Evolutionary conservation across 2,113 vertebrate genomes (phyloP).

Genomic region (Noturus placidus): DNA sequence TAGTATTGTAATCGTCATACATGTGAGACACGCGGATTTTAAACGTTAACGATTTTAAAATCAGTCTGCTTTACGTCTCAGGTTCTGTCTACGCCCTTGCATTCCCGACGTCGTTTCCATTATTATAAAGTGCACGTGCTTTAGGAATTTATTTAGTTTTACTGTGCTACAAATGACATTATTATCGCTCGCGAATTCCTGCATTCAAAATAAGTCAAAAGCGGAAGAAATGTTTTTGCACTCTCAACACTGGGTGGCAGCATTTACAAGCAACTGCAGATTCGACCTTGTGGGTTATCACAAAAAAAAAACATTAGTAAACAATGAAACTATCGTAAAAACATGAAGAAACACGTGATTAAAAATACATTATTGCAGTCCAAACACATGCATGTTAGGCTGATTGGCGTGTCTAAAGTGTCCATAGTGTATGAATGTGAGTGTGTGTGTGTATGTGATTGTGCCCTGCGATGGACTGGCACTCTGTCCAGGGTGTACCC

Average conservation of each 20-base stretch:
- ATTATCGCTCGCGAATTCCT: neutral
- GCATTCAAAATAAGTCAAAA: constrained; percentile 18
- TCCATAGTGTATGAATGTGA: too few relatives aligned
- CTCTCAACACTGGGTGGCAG: constrained; percentile 30
- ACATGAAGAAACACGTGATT: neutral
- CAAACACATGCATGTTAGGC: too few relatives aligned
- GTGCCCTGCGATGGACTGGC: too few relatives aligned
- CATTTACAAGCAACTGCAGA: neutral
- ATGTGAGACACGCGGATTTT: neutral
- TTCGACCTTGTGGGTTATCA: too few relatives aligned
- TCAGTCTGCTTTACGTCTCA: neutral
- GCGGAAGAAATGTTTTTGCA: neutral
- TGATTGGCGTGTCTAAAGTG: too few relatives aligned
- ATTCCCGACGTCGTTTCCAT: too few relatives aligned
- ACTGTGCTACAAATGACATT: neutral
- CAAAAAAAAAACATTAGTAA: too few relatives aligned
- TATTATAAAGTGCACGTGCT: neutral
- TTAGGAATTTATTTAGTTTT: neutral
- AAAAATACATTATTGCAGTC: too few relatives aligned
- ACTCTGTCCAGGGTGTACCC: too few relatives aligned
- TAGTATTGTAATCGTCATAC: neutral
- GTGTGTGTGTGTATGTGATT: too few relatives aligned
- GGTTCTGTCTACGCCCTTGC: neutral
- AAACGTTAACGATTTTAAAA: neutral
- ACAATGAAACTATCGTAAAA: neutral